Evolutionary conservation across 2,888 invertebrate species (phyloP), one percentile per base, ranked within the genome.

Genomic region (Netelia fuscicornis): DNA sequence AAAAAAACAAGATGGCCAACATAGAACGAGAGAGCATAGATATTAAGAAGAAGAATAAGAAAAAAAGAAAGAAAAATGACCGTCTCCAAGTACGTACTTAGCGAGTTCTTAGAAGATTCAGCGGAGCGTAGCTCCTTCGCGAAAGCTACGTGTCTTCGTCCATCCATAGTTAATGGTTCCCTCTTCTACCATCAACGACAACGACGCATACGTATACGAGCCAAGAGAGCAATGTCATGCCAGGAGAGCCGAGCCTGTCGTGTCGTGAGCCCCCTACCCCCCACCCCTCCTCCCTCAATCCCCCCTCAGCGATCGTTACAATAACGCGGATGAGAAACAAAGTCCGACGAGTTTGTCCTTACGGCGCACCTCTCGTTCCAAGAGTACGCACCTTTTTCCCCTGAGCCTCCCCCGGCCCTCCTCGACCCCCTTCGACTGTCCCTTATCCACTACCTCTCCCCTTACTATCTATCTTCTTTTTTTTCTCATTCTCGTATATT

Each of bases 41-140:
- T 76, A 90, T 89, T 58, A 58, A 20, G 6, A 9, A 17, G n/a
- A 17, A 9, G 58, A 17, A 58, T 13, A 30, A 56, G 25, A 56
- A 44, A 25, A 54, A 25, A 75, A 87, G 85, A 87, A 88, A 83
- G 88, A 71, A 89, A 91, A 92, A 92, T 92, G 89, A 92, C 88
- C 89, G 90, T 87, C 89, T 89, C 88, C 90, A 90, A 90, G 89
- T 90, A 91, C 89, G 89, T 92, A 91, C 90, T 93, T 93, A 91
- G 90, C 90, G 89, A 88, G 88, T 88, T 86, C 89, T 93, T 92
- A 93, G 85, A 81, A 84, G 83, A 87, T 56, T 89, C 93, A 91
- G 87, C 92, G 87, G 86, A 91, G 89, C 93, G 88, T 92, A 92
- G 92, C 93, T 92, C 93, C 93, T 92, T 90, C 87, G 81, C 79